These are phyloP conservation scores for Saimiri boliviensis DNA, from an alignment of 2,113 vertebrate genomes.

Conservation along the genomic window DNA sequence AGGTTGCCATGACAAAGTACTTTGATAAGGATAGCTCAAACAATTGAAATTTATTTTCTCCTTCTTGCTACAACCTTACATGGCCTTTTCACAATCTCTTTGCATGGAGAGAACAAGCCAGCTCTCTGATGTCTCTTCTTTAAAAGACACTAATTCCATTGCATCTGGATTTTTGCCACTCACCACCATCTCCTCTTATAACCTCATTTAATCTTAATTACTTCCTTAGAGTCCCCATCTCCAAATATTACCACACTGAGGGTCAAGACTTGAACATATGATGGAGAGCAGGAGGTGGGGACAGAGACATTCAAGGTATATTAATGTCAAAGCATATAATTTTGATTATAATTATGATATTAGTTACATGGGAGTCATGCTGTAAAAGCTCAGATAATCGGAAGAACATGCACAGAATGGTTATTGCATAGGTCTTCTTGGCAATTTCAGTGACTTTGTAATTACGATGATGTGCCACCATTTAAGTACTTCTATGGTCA, in stretches of 20 bases:
- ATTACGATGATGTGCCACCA: background rate
- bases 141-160: background rate
- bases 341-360: background rate
- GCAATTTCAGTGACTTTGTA: background rate
- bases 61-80: background rate
- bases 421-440: background rate
- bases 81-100: background rate
- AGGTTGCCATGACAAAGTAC: background rate
- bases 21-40: background rate
- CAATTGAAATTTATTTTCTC: background rate
- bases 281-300: too few species aligned
- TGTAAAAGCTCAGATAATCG: background rate
- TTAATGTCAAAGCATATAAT: background rate
- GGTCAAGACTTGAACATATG: background rate
- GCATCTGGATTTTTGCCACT: background rate
- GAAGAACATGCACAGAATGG: background rate
- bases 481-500: background rate
- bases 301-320: background rate
- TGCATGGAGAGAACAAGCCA: background rate
- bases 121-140: background rate
- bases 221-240: background rate
- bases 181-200: accelerated
- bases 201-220: background rate
- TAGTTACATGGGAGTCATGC: background rate
- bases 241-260: background rate